These are phyloP conservation scores for Premnoplex brunnescens DNA, from an alignment of 2,797 vertebrate genomes.

Conservation along the genomic window DNA sequence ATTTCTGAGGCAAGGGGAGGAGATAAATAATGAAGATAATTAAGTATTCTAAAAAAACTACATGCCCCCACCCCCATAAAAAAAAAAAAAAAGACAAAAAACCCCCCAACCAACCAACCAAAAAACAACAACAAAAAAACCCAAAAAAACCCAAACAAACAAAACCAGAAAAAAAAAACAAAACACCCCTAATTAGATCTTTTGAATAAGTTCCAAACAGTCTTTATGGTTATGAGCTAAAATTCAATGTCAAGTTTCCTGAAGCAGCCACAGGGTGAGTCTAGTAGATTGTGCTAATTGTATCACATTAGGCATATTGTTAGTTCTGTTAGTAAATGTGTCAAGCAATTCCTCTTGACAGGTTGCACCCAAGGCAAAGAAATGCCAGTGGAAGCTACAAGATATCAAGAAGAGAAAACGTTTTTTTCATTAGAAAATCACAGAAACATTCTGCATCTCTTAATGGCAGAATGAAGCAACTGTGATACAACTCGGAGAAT, in stretches of 20 bases:
- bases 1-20: background rate
- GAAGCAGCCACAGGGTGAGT: background rate
- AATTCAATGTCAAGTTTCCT: background rate
- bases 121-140: too few species aligned
- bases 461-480: background rate
- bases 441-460: background rate
- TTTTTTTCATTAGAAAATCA: background rate
- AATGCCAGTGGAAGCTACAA: background rate
- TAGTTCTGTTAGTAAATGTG: background rate
- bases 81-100: too few species aligned
- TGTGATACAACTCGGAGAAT: background rate
- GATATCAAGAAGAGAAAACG: background rate
- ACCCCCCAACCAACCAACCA: too few species aligned
- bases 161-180: too few species aligned
- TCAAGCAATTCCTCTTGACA: constrained; percentile 7
- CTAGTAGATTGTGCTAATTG: constrained; percentile 21
- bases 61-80: too few species aligned
- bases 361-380: background rate
- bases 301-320: constrained; percentile 23
- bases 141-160: too few species aligned
- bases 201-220: background rate
- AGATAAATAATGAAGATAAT: background rate
- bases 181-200: background rate
- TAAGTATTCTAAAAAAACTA: background rate
- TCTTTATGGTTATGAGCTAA: background rate